Base-by-base conservation (phyloP, 1,140 invertebrate genomes). In the Ectropis grisescens region DNA sequence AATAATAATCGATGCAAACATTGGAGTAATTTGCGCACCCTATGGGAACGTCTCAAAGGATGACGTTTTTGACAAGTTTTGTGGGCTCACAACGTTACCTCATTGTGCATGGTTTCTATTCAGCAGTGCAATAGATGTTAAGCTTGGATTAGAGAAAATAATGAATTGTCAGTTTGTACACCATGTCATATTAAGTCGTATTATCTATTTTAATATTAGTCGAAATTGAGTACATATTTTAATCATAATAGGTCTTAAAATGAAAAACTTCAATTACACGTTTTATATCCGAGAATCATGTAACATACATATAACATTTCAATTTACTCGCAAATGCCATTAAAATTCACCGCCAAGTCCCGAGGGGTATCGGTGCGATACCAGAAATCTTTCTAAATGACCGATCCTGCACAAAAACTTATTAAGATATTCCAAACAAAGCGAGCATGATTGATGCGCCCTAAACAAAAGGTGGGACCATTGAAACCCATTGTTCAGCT, bases 391-490 rank as follows among this genome's bases (percentile, higher is more conserved):
- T 74, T 79, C 69, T 70, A 76, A 79, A 72, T 74, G 69, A 74
- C 67, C 69, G 61, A 55, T 50, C 58, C 52, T 33, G 41, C 43
- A 72, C 59, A 80, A 75, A 74, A 75, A 72, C 45, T 75, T 80
- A 75, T 76, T 80, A 76, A 72, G 70, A 75, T 69, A 75, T 57
- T 43, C 40, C 66, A 65, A 69, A 76, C 70, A 80, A 78, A 64
- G 59, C 48, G 38, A 13, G 19, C 16, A 38, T 75, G 71, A 80
- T 80, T 72, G 75, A 80, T 80, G 75, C 43, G 46, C 29, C 39
- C 50, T 37, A 64, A 60, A 80, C 70, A 80, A 80, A 75, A 60
- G 59, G 42, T 53, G 41, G 41, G 41, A 27, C 44, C 16, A 4
- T 19, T 19, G 8, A 19, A 19, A 8, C 37, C 50, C 53, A 61